Conservation (phyloP, 1,140 invertebrate genomes). For the Apis florea region DNA sequence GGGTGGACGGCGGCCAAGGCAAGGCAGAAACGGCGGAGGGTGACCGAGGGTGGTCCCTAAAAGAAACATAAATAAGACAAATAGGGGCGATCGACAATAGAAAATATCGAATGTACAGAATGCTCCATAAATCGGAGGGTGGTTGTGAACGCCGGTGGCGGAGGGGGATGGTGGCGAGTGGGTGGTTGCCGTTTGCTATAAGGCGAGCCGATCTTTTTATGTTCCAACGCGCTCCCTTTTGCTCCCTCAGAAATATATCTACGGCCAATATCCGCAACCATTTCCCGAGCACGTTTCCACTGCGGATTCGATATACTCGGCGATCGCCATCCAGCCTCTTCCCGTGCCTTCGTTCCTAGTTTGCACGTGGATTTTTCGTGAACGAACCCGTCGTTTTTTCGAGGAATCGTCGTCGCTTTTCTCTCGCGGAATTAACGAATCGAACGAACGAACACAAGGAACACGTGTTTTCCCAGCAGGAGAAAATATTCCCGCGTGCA, state of each 20-base stretch:
- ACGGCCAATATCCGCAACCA: constrained; percentile 75
- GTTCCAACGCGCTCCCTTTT: constrained; percentile 76
- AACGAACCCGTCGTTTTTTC: no score
- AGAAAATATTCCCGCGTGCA: neutral
- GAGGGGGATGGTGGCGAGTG: constrained; percentile 15
- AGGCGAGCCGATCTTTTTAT: constrained; percentile 79
- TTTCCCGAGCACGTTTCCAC: constrained; percentile 73
- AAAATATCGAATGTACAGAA: constrained; percentile 80
- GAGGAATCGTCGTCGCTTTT: neutral
- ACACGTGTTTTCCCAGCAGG: neutral
- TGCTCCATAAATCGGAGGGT: constrained; percentile 78
- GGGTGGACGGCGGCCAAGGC: constrained; percentile 72
- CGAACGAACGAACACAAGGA: neutral
- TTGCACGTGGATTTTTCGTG: neutral
- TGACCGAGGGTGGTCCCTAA: constrained; percentile 69
- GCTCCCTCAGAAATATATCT: constrained; percentile 71
- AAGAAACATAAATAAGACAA: constrained; percentile 81
- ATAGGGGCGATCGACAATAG: constrained; percentile 79
- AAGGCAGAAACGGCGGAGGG: constrained; percentile 48
- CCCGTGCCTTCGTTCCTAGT: neutral
- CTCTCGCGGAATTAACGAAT: neutral
- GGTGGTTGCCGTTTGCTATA: constrained; percentile 66
- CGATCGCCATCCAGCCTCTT: constrained; percentile 23
- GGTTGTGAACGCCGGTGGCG: constrained; percentile 46
- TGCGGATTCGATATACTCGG: constrained; percentile 69